Evolutionary conservation across 1,140 invertebrate species (phyloP).

Genomic region (Diabrotica undecimpunctata): DNA sequence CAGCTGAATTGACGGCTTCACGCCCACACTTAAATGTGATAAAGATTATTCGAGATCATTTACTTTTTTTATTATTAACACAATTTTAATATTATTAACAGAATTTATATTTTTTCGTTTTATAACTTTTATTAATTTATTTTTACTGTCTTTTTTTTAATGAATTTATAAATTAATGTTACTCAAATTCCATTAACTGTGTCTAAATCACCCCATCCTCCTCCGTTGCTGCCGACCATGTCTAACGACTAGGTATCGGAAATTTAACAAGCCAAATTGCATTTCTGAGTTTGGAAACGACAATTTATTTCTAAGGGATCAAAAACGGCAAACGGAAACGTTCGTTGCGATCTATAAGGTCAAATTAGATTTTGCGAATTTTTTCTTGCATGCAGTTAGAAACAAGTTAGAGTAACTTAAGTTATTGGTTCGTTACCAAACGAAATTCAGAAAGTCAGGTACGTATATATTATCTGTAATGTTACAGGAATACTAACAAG

Average conservation of each 20-base stretch:
- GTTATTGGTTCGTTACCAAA: constrained; percentile 2
- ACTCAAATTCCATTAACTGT: no score
- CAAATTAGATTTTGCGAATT: neutral
- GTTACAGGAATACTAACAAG: neutral
- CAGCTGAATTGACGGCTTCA: no score
- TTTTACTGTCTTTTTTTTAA: no score
- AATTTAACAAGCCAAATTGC: constrained; percentile 3
- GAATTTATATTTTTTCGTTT: no score
- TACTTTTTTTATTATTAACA: no score
- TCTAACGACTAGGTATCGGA: neutral
- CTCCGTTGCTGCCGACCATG: no score
- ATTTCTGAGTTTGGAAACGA: constrained; percentile 2
- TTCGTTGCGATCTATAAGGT: neutral
- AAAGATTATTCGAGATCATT: no score
- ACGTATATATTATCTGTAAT: neutral
- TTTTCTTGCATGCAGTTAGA: neutral
- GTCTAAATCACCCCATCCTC: no score
- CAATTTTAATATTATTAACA: no score
- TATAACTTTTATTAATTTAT: no score
- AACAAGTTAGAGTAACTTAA: neutral
- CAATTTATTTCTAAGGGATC: constrained; percentile 2
- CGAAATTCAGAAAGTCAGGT: neutral
- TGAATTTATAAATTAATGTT: no score
- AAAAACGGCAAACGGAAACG: neutral
- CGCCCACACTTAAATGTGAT: no score